phyloP scores from a whole-genome alignment of 2,113 vertebrate genomes.

The Anguilla rostrata region DNA sequence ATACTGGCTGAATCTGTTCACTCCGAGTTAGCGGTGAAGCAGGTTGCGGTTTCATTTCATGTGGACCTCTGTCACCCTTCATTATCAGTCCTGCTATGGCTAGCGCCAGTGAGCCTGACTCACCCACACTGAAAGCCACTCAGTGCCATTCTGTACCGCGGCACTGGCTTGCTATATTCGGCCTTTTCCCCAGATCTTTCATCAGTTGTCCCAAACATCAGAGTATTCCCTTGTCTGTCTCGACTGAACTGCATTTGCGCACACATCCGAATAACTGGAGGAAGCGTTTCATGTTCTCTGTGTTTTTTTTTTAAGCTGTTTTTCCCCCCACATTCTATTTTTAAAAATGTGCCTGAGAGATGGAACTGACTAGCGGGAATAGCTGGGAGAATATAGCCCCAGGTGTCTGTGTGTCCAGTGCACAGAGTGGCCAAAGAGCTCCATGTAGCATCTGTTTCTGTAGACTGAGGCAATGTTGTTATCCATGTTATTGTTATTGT shows the following conservation, averaged over 20 bases:
- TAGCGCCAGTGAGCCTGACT: neutral
- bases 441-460: constrained; percentile 25
- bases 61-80: neutral
- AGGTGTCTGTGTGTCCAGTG: constrained; percentile 17
- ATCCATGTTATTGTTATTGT: neutral
- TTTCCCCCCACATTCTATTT: constrained; percentile 6
- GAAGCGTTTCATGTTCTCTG: neutral
- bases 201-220: neutral
- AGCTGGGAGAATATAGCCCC: constrained; percentile 25
- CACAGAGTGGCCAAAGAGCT: constrained; percentile 13
- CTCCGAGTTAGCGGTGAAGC: neutral
- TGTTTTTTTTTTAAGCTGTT: neutral
- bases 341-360: neutral
- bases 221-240: too few species aligned
- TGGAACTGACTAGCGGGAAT: constrained; percentile 16
- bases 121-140: neutral
- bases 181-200: neutral
- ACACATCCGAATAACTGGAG: neutral
- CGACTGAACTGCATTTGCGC: too few species aligned
- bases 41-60: neutral
- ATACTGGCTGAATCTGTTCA: neutral
- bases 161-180: neutral
- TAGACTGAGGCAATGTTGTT: constrained; percentile 1
- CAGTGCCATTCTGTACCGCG: neutral
- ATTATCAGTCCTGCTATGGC: neutral